These are phyloP conservation scores for Heliconius cydno DNA, from an alignment of 2,888 invertebrate species.

Conservation along the genomic window DNA sequence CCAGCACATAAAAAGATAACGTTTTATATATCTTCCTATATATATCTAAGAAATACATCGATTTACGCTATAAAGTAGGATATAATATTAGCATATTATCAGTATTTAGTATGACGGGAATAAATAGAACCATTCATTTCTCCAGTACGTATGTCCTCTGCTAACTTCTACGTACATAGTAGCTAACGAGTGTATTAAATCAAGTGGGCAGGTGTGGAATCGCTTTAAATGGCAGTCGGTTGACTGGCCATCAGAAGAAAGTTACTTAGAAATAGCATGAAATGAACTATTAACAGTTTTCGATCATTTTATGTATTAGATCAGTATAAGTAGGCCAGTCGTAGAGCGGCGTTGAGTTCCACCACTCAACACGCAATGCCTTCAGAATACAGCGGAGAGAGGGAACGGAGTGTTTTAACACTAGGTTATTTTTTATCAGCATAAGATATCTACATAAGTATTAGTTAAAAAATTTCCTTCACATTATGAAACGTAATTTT, in stretches of 20 bases:
- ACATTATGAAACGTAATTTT: too few species aligned
- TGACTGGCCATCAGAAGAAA: constrained; percentile 29
- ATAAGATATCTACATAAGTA: too few species aligned
- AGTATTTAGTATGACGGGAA: constrained; percentile 28
- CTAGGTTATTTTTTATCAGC: too few species aligned
- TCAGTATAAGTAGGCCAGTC: too few species aligned
- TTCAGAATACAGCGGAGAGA: too few species aligned
- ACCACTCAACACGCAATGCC: too few species aligned
- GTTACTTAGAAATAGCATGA: constrained; percentile 16
- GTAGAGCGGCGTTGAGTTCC: too few species aligned
- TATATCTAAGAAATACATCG: background rate
- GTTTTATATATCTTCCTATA: background rate
- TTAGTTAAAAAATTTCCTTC: too few species aligned
- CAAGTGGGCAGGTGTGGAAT: constrained; percentile 47
- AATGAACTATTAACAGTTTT: background rate
- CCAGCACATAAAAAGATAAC: background rate
- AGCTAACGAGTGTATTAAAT: constrained; percentile 48
- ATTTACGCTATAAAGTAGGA: constrained; percentile 3
- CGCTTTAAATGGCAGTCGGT: constrained; percentile 45
- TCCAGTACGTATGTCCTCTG: constrained; percentile 15
- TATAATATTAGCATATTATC: constrained; percentile 21
- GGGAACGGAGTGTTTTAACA: too few species aligned
- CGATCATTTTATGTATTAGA: too few species aligned
- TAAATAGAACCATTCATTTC: constrained; percentile 28
- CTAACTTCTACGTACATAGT: constrained; percentile 42